Evolutionary conservation across 1,140 invertebrate species (phyloP), one percentile per base, ranked within the genome.

Genomic region (Lordiphosa clarofinis): DNA sequence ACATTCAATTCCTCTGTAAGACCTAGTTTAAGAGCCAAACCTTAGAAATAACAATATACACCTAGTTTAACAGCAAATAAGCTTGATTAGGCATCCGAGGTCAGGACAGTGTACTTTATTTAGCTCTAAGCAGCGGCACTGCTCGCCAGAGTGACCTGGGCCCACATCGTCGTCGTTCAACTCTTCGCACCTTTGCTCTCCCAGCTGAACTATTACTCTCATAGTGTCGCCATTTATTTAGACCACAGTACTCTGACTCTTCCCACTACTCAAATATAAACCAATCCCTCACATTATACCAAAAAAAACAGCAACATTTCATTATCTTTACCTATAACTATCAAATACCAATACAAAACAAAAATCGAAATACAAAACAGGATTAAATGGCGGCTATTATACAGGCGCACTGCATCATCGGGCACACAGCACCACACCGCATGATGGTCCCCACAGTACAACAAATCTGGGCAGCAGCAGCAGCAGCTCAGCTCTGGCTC

Each of bases 371-470:
- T 88, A 87, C 65, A 78, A 88, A 88, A 92, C 93, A 89, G 92
- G 92, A 84, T 92, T 93, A 89, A 93, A 94, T 89, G 92, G 92
- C 84, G 93, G 93, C 76, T 94, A 93, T 90, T 94, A 94, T 89
- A 91, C 92, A 86, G 93, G 92, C 86, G 90, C 92, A 74, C 90
- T 94, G 72, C 94, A 94, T 90, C 94, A 94, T 90, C 94, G 94
- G 90, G 93, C 93, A 59, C 93, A 94, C 88, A 94, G 93, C 73
- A 94, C 94, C 79, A 94, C 93, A 93, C 92, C 93, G 67, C 93
- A 94, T 88, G 94, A 94, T 90, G 92, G 76, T 43, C 76, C 91
- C 86, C 91, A 93, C 88, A 90, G 92, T 87, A 91, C 92, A 89
- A 86, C 78, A 67, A 78, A 81, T 69, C 54, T 86, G 50, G 81